Conservation (phyloP, 2,113 vertebrate species). For the Phaetusa simplex region DNA sequence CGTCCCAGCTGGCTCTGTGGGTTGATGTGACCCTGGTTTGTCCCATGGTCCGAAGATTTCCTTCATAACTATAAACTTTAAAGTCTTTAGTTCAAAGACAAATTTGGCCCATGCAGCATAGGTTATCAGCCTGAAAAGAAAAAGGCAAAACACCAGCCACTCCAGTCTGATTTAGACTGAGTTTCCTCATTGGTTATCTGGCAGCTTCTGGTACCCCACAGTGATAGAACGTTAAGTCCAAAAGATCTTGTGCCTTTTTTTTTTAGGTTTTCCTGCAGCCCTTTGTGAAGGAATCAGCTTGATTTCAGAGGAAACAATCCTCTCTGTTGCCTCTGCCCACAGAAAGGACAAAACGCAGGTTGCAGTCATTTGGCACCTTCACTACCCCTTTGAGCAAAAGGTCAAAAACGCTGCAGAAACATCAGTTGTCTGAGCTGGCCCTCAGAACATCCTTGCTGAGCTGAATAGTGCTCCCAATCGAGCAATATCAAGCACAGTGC, state of each 20-base stretch:
- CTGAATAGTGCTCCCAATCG: neutral
- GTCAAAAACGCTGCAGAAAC: neutral
- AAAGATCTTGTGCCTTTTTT: neutral
- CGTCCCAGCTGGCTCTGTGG: neutral
- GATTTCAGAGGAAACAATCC: neutral
- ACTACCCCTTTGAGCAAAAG: neutral
- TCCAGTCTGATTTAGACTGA: neutral
- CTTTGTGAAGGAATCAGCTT: neutral
- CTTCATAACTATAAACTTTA: neutral
- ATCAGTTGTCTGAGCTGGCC: neutral
- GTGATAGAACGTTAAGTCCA: neutral
- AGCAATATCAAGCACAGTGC: neutral
- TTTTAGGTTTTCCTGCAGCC: neutral
- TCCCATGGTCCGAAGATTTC: neutral
- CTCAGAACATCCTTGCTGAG: neutral
- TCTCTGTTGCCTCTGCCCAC: neutral
- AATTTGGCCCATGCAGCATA: neutral
- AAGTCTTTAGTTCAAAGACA: neutral
- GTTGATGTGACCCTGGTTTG: neutral
- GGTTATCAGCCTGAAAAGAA: neutral
- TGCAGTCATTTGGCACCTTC: neutral
- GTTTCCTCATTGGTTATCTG: neutral
- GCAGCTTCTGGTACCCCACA: neutral
- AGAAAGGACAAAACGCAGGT: neutral
- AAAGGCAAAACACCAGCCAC: neutral